Evolutionary conservation across 2,797 vertebrate species (phyloP).

Genomic region (Diglossa cyanea): DNA sequence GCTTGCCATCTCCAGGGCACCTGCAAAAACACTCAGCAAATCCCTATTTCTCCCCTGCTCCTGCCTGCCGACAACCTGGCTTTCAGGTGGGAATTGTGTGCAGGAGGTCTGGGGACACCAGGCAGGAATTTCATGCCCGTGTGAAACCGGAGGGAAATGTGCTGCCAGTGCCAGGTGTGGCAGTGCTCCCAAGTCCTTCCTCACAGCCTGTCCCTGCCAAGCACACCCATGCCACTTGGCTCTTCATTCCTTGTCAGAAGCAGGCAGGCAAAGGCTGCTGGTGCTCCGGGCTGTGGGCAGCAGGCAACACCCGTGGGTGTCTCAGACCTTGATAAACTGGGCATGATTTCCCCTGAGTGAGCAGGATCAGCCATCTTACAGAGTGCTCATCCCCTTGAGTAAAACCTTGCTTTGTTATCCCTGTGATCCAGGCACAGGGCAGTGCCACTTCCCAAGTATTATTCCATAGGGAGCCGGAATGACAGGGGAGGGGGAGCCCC

Average conservation of each 20-base stretch:
- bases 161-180: not conserved
- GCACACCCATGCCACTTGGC: not conserved
- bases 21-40: not conserved
- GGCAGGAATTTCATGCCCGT: not conserved
- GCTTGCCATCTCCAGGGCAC: not conserved
- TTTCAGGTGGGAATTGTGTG: not conserved
- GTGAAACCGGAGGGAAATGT: not conserved
- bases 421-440: not conserved
- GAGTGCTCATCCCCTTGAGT: not conserved
- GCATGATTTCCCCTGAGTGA: rapidly evolving
- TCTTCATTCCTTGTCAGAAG: not conserved
- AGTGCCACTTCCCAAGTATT: not conserved
- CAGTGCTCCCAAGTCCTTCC: not conserved
- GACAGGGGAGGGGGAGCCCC: not conserved
- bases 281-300: not conserved
- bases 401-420: not conserved
- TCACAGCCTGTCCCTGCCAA: not conserved
- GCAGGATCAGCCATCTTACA: not conserved
- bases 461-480: not conserved
- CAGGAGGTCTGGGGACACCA: not conserved
- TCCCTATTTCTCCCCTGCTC: not conserved
- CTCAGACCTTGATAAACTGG: not conserved
- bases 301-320: not conserved
- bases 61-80: not conserved
- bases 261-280: not conserved